Evolutionary conservation across 2,888 invertebrate species (phyloP).

Genomic region (Phaedon cochleariae): DNA sequence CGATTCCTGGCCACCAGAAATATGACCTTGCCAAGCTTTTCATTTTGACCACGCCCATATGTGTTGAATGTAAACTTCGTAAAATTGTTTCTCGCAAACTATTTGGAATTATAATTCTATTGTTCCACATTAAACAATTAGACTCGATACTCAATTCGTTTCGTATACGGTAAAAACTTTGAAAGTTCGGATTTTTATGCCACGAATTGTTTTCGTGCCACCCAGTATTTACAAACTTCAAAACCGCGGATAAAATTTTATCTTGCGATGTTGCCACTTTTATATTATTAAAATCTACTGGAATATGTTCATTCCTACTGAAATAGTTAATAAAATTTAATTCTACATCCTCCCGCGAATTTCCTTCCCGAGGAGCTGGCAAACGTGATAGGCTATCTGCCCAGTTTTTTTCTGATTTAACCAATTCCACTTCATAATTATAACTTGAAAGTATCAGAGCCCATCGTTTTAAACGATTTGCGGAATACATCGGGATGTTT

Average conservation of each 20-base stretch:
- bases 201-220: too few relatives aligned
- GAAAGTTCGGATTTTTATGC: background rate
- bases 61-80: too few relatives aligned
- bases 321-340: background rate
- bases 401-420: background rate
- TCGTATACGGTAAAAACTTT: conserved; percentile 1
- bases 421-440: too few relatives aligned
- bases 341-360: background rate
- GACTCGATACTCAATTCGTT: background rate
- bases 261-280: background rate
- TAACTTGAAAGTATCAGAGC: too few relatives aligned
- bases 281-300: background rate
- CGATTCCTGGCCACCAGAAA: too few relatives aligned
- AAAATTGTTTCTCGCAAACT: too few relatives aligned
- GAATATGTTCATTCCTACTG: background rate
- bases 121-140: too few relatives aligned
- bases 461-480: too few relatives aligned
- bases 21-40: too few relatives aligned
- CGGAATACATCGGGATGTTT: background rate
- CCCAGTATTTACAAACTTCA: too few relatives aligned
- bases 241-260: too few relatives aligned
- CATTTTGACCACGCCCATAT: too few relatives aligned
- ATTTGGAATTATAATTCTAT: background rate
- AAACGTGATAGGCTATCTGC: background rate
- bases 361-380: background rate